phyloP scores from a whole-genome alignment of 2,888 invertebrate genomes.

The Neoaliturus tenellus region DNA sequence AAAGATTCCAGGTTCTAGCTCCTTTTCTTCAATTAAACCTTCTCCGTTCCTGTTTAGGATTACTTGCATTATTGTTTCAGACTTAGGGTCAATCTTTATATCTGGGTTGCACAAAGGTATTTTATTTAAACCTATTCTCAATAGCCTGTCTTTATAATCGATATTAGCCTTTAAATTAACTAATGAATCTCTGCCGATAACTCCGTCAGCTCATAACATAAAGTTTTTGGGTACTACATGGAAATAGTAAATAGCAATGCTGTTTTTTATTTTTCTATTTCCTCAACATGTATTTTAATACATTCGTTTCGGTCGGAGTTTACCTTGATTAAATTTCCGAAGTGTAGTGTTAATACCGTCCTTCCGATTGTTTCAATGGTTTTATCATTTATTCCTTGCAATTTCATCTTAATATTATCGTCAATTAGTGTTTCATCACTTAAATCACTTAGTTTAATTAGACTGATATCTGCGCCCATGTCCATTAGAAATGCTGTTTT shows the following conservation, averaged over 20 bases:
- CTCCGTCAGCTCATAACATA: constrained; percentile 2
- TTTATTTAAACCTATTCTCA: constrained; percentile 22
- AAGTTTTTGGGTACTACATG: neutral
- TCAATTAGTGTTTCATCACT: neutral
- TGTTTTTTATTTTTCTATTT: neutral
- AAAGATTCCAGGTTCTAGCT: neutral
- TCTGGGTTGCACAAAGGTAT: neutral
- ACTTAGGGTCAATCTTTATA: neutral
- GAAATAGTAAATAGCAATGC: neutral
- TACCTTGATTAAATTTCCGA: neutral
- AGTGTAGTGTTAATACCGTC: neutral
- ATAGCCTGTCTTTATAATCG: neutral
- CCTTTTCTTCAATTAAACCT: constrained; percentile 2
- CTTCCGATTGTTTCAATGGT: neutral
- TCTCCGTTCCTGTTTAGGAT: neutral
- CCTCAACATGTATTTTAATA: neutral
- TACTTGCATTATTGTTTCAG: neutral
- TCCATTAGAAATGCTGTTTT: neutral
- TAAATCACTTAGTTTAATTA: neutral
- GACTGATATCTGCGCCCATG: neutral
- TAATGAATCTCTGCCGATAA: constrained; percentile 10
- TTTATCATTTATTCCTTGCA: neutral
- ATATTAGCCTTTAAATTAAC: neutral
- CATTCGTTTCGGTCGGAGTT: neutral
- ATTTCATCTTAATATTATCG: neutral